Percentiles rank a stretch among this genome's conserved stretches.
phyloP scores from a whole-genome alignment of 2,113 vertebrate genomes.

The Leptobrachium ailaonicum region DNA sequence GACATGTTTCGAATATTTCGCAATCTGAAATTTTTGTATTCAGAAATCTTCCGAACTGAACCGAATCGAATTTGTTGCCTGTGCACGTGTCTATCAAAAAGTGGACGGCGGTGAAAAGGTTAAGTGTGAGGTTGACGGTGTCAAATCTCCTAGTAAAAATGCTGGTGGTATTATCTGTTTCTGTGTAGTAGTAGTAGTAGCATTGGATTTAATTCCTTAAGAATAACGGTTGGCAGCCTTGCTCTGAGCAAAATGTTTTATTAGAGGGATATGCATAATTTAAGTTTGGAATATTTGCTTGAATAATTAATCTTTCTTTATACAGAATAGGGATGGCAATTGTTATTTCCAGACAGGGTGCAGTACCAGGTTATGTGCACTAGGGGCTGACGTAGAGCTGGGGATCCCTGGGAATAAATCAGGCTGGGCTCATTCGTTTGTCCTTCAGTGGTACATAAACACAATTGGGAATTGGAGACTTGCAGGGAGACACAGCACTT shows the following conservation, averaged over 20 bases:
- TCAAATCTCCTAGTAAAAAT: no score
- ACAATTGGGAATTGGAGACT: slow-evolving; percentile 64
- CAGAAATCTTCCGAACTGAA: no score
- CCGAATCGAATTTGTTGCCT: no score
- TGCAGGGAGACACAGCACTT: slow-evolving; percentile 62
- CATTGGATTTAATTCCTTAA: not conserved
- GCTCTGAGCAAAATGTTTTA: slow-evolving; percentile 11
- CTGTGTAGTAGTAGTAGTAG: not conserved
- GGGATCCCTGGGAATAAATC: slow-evolving; percentile 60
- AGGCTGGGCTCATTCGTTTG: slow-evolving; percentile 56
- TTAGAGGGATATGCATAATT: slow-evolving; percentile 50
- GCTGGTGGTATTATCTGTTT: not conserved
- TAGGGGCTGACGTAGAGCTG: slow-evolving; percentile 73
- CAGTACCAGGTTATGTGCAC: slow-evolving; percentile 64
- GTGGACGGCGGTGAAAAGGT: no score
- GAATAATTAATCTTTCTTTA: slow-evolving; percentile 53
- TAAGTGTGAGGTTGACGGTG: no score
- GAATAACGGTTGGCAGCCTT: not conserved
- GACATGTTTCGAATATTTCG: no score
- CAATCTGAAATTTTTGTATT: no score
- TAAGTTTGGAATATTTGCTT: slow-evolving; percentile 46
- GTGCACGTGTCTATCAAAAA: no score
- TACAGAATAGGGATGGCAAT: slow-evolving; percentile 28
- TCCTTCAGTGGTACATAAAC: slow-evolving; percentile 64
- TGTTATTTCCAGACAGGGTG: slow-evolving; percentile 45